A percentile compares a stretch with the other conserved stretches of the same genome.
phyloP scores from a whole-genome alignment of 2,888 invertebrate genomes.

The Idaea aversata region DNA sequence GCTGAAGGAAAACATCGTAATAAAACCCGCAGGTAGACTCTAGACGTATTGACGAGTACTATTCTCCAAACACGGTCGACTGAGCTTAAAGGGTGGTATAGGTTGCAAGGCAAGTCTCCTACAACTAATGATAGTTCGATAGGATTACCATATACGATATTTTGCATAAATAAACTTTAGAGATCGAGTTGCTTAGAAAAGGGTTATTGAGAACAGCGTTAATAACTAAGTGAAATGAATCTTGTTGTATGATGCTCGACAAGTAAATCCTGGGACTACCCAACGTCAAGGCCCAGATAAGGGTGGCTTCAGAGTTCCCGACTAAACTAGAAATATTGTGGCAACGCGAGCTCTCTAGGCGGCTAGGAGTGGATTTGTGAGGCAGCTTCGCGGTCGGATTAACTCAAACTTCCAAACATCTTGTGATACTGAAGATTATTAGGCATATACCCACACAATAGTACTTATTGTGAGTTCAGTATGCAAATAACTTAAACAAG shows the following conservation, averaged over 20 bases:
- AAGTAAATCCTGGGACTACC: slow-evolving; percentile 18
- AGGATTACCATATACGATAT: neutral
- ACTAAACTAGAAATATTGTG: slow-evolving; percentile 25
- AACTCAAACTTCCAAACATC: neutral
- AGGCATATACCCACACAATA: neutral
- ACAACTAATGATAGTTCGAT: too few species aligned
- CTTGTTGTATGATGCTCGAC: slow-evolving; percentile 16
- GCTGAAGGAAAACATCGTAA: too few species aligned
- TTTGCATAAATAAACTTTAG: neutral
- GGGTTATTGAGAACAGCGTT: neutral
- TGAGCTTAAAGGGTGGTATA: too few species aligned
- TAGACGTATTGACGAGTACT: too few species aligned
- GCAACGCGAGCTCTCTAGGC: slow-evolving; percentile 12
- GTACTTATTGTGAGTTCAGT: neutral
- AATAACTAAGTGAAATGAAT: slow-evolving; percentile 4
- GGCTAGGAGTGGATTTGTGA: slow-evolving; percentile 18
- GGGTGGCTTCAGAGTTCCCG: slow-evolving; percentile 2
- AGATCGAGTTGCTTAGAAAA: neutral
- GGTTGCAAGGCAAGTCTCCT: too few species aligned
- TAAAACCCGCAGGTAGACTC: too few species aligned
- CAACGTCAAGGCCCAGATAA: slow-evolving; percentile 13
- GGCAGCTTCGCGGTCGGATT: slow-evolving; percentile 9
- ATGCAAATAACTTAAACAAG: neutral
- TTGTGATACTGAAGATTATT: slow-evolving; percentile 3
- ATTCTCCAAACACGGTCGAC: too few species aligned